These are phyloP conservation scores for Caenorhabditis wallacei DNA, from an alignment of 2,888 invertebrate genomes.

Conservation along the genomic window DNA sequence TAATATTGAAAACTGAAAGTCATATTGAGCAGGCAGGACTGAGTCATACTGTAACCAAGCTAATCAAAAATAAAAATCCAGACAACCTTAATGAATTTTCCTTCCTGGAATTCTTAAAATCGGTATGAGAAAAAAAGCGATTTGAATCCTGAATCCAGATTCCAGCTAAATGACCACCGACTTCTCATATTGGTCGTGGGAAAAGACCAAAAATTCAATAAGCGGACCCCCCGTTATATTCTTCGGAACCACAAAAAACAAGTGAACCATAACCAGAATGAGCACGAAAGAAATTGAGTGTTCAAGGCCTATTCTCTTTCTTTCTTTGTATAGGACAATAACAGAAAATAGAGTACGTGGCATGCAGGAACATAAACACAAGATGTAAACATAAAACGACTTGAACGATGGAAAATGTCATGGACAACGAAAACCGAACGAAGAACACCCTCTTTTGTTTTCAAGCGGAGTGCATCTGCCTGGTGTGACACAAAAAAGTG, in stretches of 20 bases:
- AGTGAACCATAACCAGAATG: constrained; percentile 23
- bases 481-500: constrained; percentile 4
- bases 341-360: constrained; percentile 34
- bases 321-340: constrained; percentile 24
- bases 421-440: constrained; percentile 31
- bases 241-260: constrained; percentile 12
- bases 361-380: constrained; percentile 9
- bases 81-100: neutral
- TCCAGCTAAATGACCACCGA: constrained; percentile 10
- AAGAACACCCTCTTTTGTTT: constrained; percentile 5
- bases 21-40: too few relatives aligned
- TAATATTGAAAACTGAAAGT: too few relatives aligned
- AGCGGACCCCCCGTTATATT: constrained; percentile 2
- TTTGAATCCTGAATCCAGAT: constrained; percentile 1
- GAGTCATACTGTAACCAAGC: neutral
- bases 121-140: constrained; percentile 2
- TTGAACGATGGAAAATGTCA: constrained; percentile 32
- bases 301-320: constrained; percentile 13
- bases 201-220: constrained; percentile 8
- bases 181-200: constrained; percentile 29
- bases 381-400: constrained; percentile 22
- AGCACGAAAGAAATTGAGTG: constrained; percentile 19
- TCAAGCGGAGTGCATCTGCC: constrained; percentile 20
- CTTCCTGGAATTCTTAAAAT: constrained; percentile 1
- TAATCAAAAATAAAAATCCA: neutral